Evolutionary conservation across 2,888 invertebrate genomes (phyloP).

Genomic region (Drosophila heteroneura): DNA sequence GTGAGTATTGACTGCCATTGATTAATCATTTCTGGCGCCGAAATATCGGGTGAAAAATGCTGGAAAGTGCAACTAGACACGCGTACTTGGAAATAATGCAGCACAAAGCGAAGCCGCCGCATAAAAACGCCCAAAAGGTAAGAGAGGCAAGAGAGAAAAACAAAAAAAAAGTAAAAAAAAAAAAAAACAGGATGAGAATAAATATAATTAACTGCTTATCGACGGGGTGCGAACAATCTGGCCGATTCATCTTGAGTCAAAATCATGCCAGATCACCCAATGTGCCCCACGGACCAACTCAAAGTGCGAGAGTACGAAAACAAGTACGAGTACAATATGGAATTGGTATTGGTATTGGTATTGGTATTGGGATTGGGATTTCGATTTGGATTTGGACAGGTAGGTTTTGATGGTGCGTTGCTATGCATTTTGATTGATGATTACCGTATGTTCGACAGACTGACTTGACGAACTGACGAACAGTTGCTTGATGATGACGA

Average conservation of each 20-base stretch:
- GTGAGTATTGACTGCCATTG: constrained; percentile 70
- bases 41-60: constrained; percentile 45
- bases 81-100: constrained; percentile 72
- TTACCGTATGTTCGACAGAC: constrained; percentile 55
- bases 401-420: constrained; percentile 47
- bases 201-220: constrained; percentile 78
- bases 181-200: constrained; percentile 67
- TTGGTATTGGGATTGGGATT: constrained; percentile 7
- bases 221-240: constrained; percentile 77
- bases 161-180: background rate
- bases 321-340: constrained; percentile 17
- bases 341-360: background rate
- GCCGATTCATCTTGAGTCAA: constrained; percentile 71
- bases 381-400: constrained; percentile 20
- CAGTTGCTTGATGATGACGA: constrained; percentile 57
- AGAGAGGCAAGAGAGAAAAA: background rate
- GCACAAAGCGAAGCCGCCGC: constrained; percentile 67
- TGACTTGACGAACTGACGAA: constrained; percentile 34
- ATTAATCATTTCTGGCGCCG: constrained; percentile 78
- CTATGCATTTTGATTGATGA: constrained; percentile 69
- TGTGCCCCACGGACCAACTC: constrained; percentile 36
- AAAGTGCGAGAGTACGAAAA: constrained; percentile 13
- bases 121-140: constrained; percentile 55
- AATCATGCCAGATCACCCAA: constrained; percentile 73
- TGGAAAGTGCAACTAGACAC: constrained; percentile 77